Evolutionary conservation across 2,797 vertebrate genomes (phyloP).

Genomic region (Peromyscus nudipes): DNA sequence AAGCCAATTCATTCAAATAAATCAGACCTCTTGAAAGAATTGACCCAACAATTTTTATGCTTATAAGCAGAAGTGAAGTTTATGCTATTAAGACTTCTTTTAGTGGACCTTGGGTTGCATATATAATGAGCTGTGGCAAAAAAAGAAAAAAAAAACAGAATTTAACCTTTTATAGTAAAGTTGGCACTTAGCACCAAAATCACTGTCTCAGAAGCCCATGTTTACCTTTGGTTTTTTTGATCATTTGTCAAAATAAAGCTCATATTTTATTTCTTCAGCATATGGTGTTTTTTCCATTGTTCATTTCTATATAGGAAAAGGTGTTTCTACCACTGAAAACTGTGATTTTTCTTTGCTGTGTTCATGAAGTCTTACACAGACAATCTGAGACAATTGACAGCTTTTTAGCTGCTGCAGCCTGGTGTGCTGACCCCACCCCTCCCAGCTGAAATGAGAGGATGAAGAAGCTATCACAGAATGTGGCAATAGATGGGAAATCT

Average conservation of each 20-base stretch:
- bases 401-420: slow-evolving; percentile 27
- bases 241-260: not conserved
- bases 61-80: slow-evolving; percentile 42
- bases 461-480: slow-evolving; percentile 69
- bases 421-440: slow-evolving; percentile 10
- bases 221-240: not conserved
- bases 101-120: not conserved
- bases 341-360: slow-evolving; percentile 67
- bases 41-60: not conserved
- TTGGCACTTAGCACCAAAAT: not conserved
- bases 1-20: not conserved
- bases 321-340: slow-evolving; percentile 16
- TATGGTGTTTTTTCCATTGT: not conserved
- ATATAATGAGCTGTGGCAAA: not conserved
- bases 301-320: not conserved
- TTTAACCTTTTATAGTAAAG: slow-evolving; percentile 17
- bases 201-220: not conserved
- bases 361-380: slow-evolving; percentile 68
- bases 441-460: slow-evolving; percentile 55
- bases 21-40: slow-evolving; percentile 28
- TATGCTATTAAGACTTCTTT: not conserved
- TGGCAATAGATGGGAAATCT: not conserved
- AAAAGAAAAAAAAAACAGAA: not conserved
- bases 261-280: not conserved
- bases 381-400: slow-evolving; percentile 58